Evolutionary conservation across 2,113 vertebrate species (phyloP).

Genomic region (Prunella fulvescens): DNA sequence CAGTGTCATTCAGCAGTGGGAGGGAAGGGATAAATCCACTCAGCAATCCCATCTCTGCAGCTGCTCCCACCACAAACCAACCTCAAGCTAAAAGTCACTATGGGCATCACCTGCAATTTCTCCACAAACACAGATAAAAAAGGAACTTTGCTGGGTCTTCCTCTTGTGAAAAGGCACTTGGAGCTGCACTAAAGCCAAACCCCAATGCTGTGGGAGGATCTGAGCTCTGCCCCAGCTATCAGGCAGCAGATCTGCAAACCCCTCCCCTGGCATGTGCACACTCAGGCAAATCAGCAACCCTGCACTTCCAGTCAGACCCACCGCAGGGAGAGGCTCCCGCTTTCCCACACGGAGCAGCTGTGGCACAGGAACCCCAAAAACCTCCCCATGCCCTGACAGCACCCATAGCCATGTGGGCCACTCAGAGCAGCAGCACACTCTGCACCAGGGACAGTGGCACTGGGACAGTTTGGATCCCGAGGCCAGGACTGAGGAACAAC

Average conservation of each 20-base stretch:
- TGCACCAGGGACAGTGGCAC: not conserved
- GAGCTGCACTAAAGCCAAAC: not conserved
- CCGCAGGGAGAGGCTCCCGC: not conserved
- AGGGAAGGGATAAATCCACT: not conserved
- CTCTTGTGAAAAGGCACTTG: not conserved
- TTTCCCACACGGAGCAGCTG: not conserved
- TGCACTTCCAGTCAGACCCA: not conserved
- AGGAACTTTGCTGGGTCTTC: not conserved
- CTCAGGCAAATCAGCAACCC: not conserved
- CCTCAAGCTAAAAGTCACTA: not conserved
- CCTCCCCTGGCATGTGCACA: not conserved
- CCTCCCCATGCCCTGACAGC: accelerated
- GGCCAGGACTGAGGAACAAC: not conserved
- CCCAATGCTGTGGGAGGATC: not conserved
- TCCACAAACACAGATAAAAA: not conserved
- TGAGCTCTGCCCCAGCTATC: not conserved
- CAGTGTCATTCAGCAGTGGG: not conserved
- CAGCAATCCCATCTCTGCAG: not conserved
- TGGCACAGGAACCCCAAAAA: not conserved
- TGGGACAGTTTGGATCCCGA: not conserved
- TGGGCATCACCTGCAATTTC: not conserved
- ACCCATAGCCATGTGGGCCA: accelerated
- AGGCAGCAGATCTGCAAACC: not conserved
- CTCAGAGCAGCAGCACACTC: accelerated
- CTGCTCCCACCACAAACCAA: not conserved